Evolutionary conservation across 2,797 vertebrate species (phyloP), one percentile per base, ranked within the genome.

Genomic region (Oreochromis grahami): DNA sequence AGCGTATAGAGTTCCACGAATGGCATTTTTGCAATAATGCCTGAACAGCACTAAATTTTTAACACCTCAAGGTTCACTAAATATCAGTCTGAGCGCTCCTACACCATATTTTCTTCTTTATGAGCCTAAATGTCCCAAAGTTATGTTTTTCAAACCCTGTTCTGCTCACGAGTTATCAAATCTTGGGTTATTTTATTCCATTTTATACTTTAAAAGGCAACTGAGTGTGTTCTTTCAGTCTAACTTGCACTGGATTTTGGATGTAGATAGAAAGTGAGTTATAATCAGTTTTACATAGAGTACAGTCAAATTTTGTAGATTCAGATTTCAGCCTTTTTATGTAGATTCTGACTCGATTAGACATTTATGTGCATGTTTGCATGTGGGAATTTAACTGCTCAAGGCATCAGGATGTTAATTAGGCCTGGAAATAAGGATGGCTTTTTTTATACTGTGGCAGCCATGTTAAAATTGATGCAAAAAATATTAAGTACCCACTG

Each of bases 1-100:
- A 87, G 86, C 29, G 26, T 88, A 68, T 86, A 52, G 83, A 70
- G 68, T 85, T 86, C 29, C 72, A 56, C 5, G 1, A 70, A 83
- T 55, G 32, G 86, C 32, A 84, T 70, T 50, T 79, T 48, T 58
- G 32, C 29, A 72, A 10, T 36, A 24, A 51, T 52, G 21, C 6
- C 36, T 60, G 8, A 63, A 79, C 52, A 48, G 36, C 3, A 11
- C 14, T 5, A 26, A 70, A 45, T 45, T 29, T 70, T 26, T 17
- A 70, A 26, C 8, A 45, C 21, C 14, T 45, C 21, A 5, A 7
- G 41, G 65, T 26, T 72, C 2, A 2, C n/a, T 45, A 72, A 19
- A 48, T 29, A 72, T 72, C 41, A 72, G 21, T 72, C 14, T 72
- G 3, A 72, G 41, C 0, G 2, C 24, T 72, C 41, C 8, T 70